Conservation (phyloP, 2,888 invertebrate species). For the Catocala sponsa region DNA sequence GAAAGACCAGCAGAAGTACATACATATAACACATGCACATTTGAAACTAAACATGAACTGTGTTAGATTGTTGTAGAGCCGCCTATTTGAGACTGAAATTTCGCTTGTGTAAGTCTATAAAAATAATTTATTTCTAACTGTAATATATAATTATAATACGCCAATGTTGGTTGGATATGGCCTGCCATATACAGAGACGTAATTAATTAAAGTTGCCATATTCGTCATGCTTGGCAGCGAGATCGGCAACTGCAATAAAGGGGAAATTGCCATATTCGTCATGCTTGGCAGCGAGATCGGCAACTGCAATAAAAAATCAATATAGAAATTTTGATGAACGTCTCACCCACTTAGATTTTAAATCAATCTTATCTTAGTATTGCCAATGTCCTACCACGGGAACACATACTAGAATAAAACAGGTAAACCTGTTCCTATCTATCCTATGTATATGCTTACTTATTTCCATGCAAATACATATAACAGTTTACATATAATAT, state of each 20-base stretch:
- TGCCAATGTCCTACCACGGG: no score
- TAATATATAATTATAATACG: neutral
- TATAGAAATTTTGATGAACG: neutral
- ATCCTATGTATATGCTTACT: no score
- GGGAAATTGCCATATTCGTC: conserved; percentile 4
- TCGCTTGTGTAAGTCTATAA: neutral
- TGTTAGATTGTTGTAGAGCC: no score
- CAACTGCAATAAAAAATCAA: neutral
- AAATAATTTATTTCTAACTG: neutral
- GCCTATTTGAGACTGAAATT: neutral
- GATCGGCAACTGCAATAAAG: neutral
- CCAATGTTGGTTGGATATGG: neutral
- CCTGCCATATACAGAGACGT: neutral
- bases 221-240: neutral
- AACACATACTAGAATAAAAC: no score
- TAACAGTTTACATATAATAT: no score
- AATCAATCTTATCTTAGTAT: no score
- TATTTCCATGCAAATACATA: no score
- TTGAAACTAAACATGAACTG: no score
- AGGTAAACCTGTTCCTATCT: no score
- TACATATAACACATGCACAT: no score
- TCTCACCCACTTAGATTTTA: no score
- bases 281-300: neutral
- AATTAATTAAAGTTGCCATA: neutral
- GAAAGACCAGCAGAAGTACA: no score